A percentile compares a stretch with the other conserved stretches of the same genome.
Conservation (phyloP, 2,797 vertebrate species). For the Lates japonicus region DNA sequence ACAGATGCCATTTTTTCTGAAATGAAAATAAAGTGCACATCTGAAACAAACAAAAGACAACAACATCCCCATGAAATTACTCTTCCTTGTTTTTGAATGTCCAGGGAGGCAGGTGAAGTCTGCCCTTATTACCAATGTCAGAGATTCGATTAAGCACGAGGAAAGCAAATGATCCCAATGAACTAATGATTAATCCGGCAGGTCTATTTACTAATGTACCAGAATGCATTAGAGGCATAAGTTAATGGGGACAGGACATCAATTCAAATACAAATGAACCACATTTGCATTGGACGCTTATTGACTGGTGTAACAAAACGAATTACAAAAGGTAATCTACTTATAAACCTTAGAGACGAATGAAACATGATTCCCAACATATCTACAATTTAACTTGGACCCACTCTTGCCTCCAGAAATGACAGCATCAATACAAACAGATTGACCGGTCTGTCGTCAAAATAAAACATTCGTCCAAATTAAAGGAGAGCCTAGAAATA, state of each 20-base stretch:
- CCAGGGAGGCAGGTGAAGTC: constrained; percentile 87
- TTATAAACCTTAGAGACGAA: constrained; percentile 92
- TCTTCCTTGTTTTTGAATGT: constrained; percentile 86
- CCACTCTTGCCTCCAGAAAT: constrained; percentile 81
- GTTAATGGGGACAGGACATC: constrained; percentile 99
- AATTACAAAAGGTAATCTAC: constrained; percentile 97
- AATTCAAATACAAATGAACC: constrained; percentile 99
- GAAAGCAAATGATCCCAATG: constrained; percentile 97
- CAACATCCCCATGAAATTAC: constrained; percentile 71
- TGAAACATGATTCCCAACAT: constrained; percentile 87
- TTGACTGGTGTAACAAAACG: constrained; percentile 97
- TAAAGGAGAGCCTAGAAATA: constrained; percentile 57
- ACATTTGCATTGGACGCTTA: constrained; percentile 96
- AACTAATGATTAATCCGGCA: constrained; percentile 98
- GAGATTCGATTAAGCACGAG: constrained; percentile 90
- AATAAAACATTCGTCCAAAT: constrained; percentile 74
- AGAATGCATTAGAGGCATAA: constrained; percentile 99
- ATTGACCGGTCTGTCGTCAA: constrained; percentile 66
- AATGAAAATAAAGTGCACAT: constrained; percentile 49
- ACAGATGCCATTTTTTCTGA: constrained; percentile 8
- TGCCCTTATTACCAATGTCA: constrained; percentile 96
- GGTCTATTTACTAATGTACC: constrained; percentile 96
- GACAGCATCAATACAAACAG: constrained; percentile 79
- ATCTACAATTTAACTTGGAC: constrained; percentile 78
- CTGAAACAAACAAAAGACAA: constrained; percentile 65